phyloP scores from a whole-genome alignment of 2,888 invertebrate species.

The Rhagonycha lutea region DNA sequence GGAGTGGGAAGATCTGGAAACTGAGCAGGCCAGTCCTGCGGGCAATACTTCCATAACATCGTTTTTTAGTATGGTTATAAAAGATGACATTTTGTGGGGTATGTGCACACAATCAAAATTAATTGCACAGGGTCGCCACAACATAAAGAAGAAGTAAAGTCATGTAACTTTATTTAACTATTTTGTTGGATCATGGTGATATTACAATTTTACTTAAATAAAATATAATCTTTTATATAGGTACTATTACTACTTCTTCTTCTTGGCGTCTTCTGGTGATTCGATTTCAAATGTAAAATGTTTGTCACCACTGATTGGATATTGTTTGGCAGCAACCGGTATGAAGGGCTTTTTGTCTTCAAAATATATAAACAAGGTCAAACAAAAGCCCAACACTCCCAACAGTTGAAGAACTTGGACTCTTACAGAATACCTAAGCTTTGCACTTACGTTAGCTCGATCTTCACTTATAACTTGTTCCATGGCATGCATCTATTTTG shows the following conservation, averaged over 20 bases:
- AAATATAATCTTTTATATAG: not conserved
- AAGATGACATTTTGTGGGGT: no score
- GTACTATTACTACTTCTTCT: no score
- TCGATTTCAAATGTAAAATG: constrained; percentile 67
- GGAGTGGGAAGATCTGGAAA: constrained; percentile 72
- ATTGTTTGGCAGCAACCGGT: constrained; percentile 68
- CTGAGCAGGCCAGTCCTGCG: constrained; percentile 49
- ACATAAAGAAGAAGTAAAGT: no score
- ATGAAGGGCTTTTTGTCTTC: constrained; percentile 67
- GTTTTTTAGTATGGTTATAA: constrained; percentile 50
- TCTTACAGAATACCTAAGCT: constrained; percentile 57
- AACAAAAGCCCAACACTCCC: constrained; percentile 58
- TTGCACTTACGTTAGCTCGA: constrained; percentile 65
- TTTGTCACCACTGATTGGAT: constrained; percentile 61
- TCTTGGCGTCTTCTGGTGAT: constrained; percentile 13
- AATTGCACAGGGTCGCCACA: no score
- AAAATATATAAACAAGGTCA: constrained; percentile 56
- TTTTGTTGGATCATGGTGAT: not conserved
- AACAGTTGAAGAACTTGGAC: constrained; percentile 61
- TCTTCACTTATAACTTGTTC: constrained; percentile 74
- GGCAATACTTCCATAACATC: constrained; percentile 52
- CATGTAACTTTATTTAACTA: not conserved
- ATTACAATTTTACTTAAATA: not conserved
- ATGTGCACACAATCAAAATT: no score
- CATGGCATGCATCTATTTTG: constrained; percentile 66